Base-by-base conservation (phyloP, 2,797 vertebrate species). In the Anas bernieri region DNA sequence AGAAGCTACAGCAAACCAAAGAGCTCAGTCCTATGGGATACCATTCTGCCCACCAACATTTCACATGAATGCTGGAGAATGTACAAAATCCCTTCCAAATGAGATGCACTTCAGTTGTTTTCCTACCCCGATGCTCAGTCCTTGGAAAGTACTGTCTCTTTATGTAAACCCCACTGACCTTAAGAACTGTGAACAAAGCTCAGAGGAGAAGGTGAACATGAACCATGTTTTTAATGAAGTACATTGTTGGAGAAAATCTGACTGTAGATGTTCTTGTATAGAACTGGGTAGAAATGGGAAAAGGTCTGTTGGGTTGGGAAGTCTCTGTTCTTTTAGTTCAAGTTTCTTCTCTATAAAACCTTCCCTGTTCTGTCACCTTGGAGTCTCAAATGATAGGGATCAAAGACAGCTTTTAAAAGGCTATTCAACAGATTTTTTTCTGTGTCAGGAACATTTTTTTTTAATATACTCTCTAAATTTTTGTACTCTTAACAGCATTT, bases 261-360 rank as follows among this genome's bases (percentile, higher is more conserved):
- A 12, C 39, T 41, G 13, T 59, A 55, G 26, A 69, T 84, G 14
- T 75, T 86, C 17, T 72, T 41, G 12, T 64, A 39, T 12, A 39
- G 61, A 61, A 83, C 4, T n/a, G 31, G 25, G 6, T 18, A 75
- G 35, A 37, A 50, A 85, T 52, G 3, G 7, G 55, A 39, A 74
- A 85, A 77, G 9, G 7, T 43, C 37, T 55, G 8, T 17, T 50
- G 5, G 9, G 5, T 30, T 0, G 0, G 7, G 31, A 33, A 1
- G 3, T 59, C 35, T 92, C 21, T 75, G 3, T 64, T 88, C 58
- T 78, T 83, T 52, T 54, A 30, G 13, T 8, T 17, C 9, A 41
- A 9, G 8, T 50, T 41, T 72, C 14, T 25, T 64, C n/a, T 90
- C 54, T 14, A 1, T 35, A 35, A 87, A 83, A 33, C 48, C 3